Conservation (phyloP, 2,113 vertebrate species). For the Apeltes quadracus region DNA sequence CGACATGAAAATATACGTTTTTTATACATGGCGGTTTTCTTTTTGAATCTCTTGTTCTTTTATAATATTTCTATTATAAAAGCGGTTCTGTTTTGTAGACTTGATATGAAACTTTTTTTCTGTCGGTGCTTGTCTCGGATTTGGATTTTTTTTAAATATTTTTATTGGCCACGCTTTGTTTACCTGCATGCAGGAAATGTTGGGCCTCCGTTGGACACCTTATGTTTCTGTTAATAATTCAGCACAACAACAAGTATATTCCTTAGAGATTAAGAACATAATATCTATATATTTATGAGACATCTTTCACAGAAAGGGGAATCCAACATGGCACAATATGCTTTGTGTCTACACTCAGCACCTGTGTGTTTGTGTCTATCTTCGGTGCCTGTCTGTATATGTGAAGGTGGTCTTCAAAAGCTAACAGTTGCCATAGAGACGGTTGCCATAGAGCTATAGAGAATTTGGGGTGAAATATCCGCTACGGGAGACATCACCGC, state of each 20-base stretch:
- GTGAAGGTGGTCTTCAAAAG: constrained; percentile 45
- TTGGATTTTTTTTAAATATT: not conserved
- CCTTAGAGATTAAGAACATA: not conserved
- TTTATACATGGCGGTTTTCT: not conserved
- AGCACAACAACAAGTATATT: constrained; percentile 7
- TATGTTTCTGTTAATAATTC: not conserved
- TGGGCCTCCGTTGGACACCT: not conserved
- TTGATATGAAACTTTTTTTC: not conserved
- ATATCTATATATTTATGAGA: not conserved
- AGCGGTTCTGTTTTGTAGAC: not conserved
- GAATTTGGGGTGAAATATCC: constrained; percentile 51
- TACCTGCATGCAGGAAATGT: not conserved
- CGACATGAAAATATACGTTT: not conserved
- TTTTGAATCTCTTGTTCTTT: not conserved
- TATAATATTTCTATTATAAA: not conserved
- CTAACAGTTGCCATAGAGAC: constrained; percentile 76
- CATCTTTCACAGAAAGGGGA: not conserved
- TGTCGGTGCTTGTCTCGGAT: not conserved
- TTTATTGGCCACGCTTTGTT: not conserved
- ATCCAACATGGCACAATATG: constrained; percentile 6
- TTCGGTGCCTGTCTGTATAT: not conserved
- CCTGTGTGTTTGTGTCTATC: constrained; percentile 1
- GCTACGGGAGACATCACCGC: constrained; percentile 51
- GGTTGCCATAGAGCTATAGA: constrained; percentile 36
- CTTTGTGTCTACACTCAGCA: constrained; percentile 1